phyloP scores from a whole-genome alignment of 2,888 invertebrate species.

The Drosophila ochracea region DNA sequence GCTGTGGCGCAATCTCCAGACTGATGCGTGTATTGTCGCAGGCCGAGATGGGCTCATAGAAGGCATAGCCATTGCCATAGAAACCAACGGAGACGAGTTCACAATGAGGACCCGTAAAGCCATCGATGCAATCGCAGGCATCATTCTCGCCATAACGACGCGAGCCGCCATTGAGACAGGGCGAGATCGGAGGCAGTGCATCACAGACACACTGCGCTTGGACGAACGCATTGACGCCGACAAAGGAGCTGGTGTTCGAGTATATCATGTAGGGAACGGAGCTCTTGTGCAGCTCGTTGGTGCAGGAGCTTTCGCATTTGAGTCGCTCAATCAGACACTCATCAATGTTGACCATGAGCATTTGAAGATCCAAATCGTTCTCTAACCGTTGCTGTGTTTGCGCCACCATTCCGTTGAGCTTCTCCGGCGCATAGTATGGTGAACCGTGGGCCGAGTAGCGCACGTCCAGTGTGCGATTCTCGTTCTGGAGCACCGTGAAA shows the following conservation, averaged over 20 bases:
- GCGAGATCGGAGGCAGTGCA: slow-evolving; percentile 54
- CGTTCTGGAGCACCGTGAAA: slow-evolving; percentile 93
- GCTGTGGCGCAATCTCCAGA: slow-evolving; percentile 92
- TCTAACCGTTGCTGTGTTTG: slow-evolving; percentile 90
- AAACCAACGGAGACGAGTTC: slow-evolving; percentile 95
- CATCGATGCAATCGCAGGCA: slow-evolving; percentile 92
- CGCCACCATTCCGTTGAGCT: slow-evolving; percentile 93
- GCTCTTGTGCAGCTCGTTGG: slow-evolving; percentile 91
- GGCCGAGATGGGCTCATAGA: slow-evolving; percentile 94
- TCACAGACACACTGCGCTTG: slow-evolving; percentile 91
- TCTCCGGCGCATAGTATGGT: slow-evolving; percentile 95
- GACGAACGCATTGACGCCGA: slow-evolving; percentile 94
- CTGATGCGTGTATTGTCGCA: slow-evolving; percentile 94
- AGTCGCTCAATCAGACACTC: slow-evolving; percentile 93
- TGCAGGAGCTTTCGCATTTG: slow-evolving; percentile 91
- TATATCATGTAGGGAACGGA: slow-evolving; percentile 93
- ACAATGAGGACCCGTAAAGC: slow-evolving; percentile 94
- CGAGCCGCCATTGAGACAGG: slow-evolving; percentile 92
- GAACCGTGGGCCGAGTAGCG: slow-evolving; percentile 97
- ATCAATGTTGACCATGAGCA: slow-evolving; percentile 96
- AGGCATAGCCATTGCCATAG: slow-evolving; percentile 95
- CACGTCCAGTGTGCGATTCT: slow-evolving; percentile 90
- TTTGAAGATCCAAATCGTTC: slow-evolving; percentile 89
- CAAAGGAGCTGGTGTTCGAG: slow-evolving; percentile 96
- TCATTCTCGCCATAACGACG: slow-evolving; percentile 87